Evolutionary conservation across 2,888 invertebrate genomes (phyloP).

Genomic region (Entomobrya proxima): DNA sequence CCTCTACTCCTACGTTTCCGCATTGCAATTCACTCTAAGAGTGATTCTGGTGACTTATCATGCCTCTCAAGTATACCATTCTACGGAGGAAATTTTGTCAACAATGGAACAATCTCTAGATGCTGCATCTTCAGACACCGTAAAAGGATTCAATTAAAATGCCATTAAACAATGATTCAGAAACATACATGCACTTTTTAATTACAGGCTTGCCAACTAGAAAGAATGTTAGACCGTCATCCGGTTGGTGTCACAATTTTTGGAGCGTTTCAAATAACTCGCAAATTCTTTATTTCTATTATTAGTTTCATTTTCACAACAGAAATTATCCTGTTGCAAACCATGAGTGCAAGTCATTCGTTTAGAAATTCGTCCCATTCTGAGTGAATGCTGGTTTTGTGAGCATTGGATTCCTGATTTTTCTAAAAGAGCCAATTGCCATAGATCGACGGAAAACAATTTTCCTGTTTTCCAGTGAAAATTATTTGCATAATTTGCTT

Average conservation of each 20-base stretch:
- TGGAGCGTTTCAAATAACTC: conserved; percentile 6
- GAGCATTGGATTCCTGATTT: background rate
- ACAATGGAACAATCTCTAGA: background rate
- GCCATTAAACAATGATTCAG: background rate
- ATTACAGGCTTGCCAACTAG: background rate
- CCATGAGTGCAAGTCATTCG: conserved; percentile 7
- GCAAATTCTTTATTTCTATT: conserved; percentile 29
- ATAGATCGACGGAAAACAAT: too few relatives aligned
- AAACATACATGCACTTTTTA: background rate
- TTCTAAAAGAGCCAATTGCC: too few relatives aligned
- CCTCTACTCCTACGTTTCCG: background rate
- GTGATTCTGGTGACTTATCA: conserved; percentile 29
- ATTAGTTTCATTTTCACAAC: conserved; percentile 37
- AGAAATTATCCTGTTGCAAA: conserved; percentile 42
- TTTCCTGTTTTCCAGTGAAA: too few relatives aligned
- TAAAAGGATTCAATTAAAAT: background rate
- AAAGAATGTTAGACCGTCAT: conserved; percentile 26
- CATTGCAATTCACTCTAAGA: background rate
- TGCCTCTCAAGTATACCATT: conserved; percentile 5
- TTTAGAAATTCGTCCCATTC: background rate
- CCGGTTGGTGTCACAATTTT: conserved; percentile 36
- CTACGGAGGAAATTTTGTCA: conserved; percentile 16
- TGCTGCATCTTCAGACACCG: background rate
- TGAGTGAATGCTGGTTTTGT: background rate
- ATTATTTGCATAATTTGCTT: too few relatives aligned